These are phyloP conservation scores for Apis mellifera DNA, from an alignment of 1,140 invertebrate species.

Conservation along the genomic window Amel_HAv3.1 CM009935.2:12670501-12671000, in stretches of 20 bases:
- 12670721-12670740: slow-evolving; percentile 62
- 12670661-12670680: background rate
- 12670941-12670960: slow-evolving; percentile 80
- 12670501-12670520: slow-evolving; percentile 2
- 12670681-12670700: background rate
- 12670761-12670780: slow-evolving; percentile 77
- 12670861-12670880: slow-evolving; percentile 82
- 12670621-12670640: slow-evolving; percentile 61
- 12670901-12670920: slow-evolving; percentile 84
- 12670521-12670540: background rate
- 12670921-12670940: slow-evolving; percentile 84
- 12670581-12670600: slow-evolving; percentile 48
- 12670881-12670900: slow-evolving; percentile 83
- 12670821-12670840: slow-evolving; percentile 77
- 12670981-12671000: slow-evolving; percentile 84
- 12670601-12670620: slow-evolving; percentile 60
- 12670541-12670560: slow-evolving; percentile 48
- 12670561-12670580: slow-evolving; percentile 52
- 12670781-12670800: slow-evolving; percentile 75
- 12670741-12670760: slow-evolving; percentile 75
- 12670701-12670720: no score
- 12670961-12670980: slow-evolving; percentile 86
- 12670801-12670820: slow-evolving; percentile 77
- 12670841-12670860: slow-evolving; percentile 82
- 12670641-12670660: background rate